phyloP scores from a whole-genome alignment of 2,797 vertebrate genomes.

The Argyrosomus regius region DNA sequence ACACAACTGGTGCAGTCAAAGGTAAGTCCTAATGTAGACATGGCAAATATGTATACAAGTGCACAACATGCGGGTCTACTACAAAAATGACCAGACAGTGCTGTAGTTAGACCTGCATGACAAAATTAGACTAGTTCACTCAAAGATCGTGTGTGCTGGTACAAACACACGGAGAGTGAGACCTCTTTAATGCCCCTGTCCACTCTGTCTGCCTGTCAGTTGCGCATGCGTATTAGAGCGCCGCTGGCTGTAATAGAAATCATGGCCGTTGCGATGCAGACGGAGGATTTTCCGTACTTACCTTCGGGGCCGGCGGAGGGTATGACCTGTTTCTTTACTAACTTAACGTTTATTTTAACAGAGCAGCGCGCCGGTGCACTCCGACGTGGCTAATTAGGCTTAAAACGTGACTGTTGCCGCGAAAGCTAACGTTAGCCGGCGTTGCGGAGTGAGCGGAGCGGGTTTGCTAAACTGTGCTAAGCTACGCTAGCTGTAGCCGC shows the following conservation, averaged over 20 bases:
- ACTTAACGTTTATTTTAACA: rapidly evolving
- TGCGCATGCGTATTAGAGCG: slow-evolving; percentile 60
- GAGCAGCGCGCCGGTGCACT: rapidly evolving
- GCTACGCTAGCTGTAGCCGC: slow-evolving; percentile 48
- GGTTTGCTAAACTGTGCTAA: slow-evolving; percentile 33
- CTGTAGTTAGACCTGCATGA: too few relatives aligned
- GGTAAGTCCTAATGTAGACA: too few relatives aligned
- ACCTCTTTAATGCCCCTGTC: neutral
- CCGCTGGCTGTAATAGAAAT: slow-evolving; percentile 46
- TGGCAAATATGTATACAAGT: too few relatives aligned
- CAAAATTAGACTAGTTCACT: too few relatives aligned
- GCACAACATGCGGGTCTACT: too few relatives aligned
- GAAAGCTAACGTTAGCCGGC: slow-evolving; percentile 56
- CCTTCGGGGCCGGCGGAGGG: slow-evolving; percentile 84
- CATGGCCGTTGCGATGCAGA: slow-evolving; percentile 84
- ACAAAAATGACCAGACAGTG: too few relatives aligned
- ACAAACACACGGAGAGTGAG: neutral
- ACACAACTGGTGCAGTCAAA: too few relatives aligned
- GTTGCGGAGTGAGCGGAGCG: neutral
- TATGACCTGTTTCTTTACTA: slow-evolving; percentile 53
- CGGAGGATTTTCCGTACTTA: slow-evolving; percentile 82
- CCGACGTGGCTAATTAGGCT: rapidly evolving
- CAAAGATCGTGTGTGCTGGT: too few relatives aligned
- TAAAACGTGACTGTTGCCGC: neutral
- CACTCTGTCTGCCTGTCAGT: too few relatives aligned